Base-by-base conservation (phyloP, 1,140 invertebrate genomes). In the Helicoverpa zea region DNA sequence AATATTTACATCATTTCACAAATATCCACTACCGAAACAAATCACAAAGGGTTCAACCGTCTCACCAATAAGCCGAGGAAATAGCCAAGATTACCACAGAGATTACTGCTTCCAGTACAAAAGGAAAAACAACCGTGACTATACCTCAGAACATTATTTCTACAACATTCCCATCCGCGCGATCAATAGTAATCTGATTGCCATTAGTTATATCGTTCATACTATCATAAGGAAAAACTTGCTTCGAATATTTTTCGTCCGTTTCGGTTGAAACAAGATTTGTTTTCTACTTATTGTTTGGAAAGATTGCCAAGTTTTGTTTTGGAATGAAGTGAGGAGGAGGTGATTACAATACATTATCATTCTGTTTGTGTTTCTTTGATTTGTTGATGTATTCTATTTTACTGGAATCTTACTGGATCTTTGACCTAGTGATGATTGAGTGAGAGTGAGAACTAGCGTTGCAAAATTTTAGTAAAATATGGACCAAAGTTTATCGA, bases 171-270 rank as follows among this genome's bases (percentile, higher is more conserved):
- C 29, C 68, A 56, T 35, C 29, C 66, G 23, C 70, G 29, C 35
- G 58, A 75, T 75, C 73, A 75, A 75, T 75, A 75, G 73, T 75
- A 75, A 75, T 75, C 54, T 75, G 52, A 61, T 61, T 75, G 54
- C 47, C 73, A 75, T 75, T 75, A 75, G 73, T 61, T 75, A 51
- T 61, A 75, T 75, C 73, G 58, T 18, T 14, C 56, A 14, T 75
- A 49, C 43, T 51, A 75, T 61, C 58, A 61, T 61, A 18, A 58
- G 73, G 73, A 61, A 75, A 75, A 61, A 43, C 56, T 75, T 56
- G 12, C 58, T 49, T 23, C n/a, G n/a, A 49, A 51, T 68, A 49
- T 68, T 68, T 68, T 68, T 18, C 16, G 18, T 64, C 13, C 43
- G 12, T 68, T 23, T 51, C 23, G 43, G 43, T 68, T 49, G 18